These are phyloP conservation scores for Phodopus roborovskii DNA, from an alignment of 2,113 vertebrate genomes.

Conservation along the genomic window DNA sequence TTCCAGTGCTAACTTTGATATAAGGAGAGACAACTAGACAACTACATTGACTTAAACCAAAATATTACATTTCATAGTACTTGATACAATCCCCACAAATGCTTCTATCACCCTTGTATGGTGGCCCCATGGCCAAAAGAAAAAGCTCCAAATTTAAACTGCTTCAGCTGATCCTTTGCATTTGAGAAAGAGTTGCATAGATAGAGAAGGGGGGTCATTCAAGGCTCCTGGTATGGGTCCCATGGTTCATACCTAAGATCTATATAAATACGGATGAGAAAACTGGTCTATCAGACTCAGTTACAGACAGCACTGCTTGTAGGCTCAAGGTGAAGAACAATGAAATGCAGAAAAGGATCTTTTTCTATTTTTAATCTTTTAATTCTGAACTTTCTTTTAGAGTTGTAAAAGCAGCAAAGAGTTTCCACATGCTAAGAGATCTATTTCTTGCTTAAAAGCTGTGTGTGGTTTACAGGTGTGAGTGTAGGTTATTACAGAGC, in stretches of 20 bases:
- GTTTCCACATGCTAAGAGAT: neutral
- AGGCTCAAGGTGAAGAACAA: neutral
- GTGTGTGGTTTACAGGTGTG: neutral
- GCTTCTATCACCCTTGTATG: neutral
- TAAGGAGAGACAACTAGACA: neutral
- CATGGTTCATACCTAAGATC: neutral
- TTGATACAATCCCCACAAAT: neutral
- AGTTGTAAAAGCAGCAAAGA: neutral
- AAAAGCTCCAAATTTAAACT: neutral
- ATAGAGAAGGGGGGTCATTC: neutral
- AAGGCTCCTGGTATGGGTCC: neutral
- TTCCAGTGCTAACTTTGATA: neutral
- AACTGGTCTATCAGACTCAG: neutral
- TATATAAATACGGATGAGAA: neutral
- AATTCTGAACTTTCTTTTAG: neutral
- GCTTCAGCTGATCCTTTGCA: neutral
- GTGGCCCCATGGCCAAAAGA: neutral
- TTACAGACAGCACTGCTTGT: neutral
- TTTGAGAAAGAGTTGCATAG: neutral
- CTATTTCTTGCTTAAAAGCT: neutral
- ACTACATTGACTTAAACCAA: conserved; percentile 1
- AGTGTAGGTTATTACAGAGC: neutral
- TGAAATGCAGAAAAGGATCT: neutral
- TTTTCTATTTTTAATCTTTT: neutral
- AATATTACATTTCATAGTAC: neutral